Conservation (phyloP, 1,140 invertebrate genomes). For the Hylaeus anthracinus region DNA sequence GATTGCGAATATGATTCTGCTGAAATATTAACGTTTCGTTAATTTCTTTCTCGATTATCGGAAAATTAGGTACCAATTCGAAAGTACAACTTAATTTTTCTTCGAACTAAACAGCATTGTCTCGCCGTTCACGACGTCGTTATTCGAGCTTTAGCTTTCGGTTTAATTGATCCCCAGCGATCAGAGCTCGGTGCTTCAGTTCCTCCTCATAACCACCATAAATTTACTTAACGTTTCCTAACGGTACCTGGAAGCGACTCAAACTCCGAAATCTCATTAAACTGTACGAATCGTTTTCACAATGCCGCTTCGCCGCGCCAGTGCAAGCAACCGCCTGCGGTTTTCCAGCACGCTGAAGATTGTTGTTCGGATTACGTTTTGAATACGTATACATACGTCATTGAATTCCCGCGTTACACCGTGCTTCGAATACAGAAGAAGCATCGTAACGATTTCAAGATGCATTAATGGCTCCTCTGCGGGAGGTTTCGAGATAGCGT, state of each 20-base stretch:
- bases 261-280: slow-evolving; percentile 24
- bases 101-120: too few relatives aligned
- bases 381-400: neutral
- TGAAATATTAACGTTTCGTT: too few relatives aligned
- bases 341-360: slow-evolving; percentile 10
- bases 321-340: neutral
- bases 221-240: slow-evolving; percentile 20
- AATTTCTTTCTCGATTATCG: too few relatives aligned
- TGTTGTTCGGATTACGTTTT: neutral
- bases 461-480: neutral
- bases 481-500: too few relatives aligned
- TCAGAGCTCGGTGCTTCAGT: neutral
- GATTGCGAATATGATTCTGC: too few relatives aligned
- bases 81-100: too few relatives aligned
- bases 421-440: neutral
- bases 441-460: neutral
- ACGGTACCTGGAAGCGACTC: neutral
- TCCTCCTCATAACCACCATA: neutral
- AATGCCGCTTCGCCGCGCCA: neutral
- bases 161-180: slow-evolving; percentile 2
- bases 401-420: neutral
- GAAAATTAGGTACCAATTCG: too few relatives aligned
- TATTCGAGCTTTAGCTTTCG: neutral
- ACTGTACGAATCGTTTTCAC: slow-evolving; percentile 24
- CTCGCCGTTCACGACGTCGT: neutral